Percentiles rank a stretch among this genome's conserved stretches.
Evolutionary conservation across 2,797 vertebrate species (phyloP).

Genomic region (Mico argentatus): DNA sequence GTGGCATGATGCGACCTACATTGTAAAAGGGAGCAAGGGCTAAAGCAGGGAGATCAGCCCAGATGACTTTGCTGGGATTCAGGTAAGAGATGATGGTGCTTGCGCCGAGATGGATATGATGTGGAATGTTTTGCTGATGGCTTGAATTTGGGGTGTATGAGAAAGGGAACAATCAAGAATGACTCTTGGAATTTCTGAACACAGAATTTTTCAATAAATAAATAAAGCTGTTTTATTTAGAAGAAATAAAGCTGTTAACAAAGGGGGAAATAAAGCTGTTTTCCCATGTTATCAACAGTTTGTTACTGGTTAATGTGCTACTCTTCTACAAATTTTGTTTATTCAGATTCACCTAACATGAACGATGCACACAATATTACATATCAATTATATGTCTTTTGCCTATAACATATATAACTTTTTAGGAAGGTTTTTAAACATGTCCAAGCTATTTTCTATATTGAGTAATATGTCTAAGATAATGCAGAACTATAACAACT

Average conservation of each 20-base stretch:
- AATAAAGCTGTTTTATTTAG: no score
- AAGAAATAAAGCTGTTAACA: no score
- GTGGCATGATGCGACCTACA: neutral
- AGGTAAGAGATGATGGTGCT: neutral
- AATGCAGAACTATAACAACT: neutral
- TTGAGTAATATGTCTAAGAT: neutral
- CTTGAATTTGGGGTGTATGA: neutral
- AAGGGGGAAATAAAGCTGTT: neutral
- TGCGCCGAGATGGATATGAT: neutral
- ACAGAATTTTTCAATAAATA: neutral
- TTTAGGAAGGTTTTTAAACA: neutral
- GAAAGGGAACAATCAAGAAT: neutral
- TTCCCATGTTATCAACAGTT: neutral
- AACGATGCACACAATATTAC: neutral
- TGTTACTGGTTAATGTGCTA: neutral
- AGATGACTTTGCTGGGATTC: neutral
- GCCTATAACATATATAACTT: neutral
- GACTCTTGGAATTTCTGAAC: neutral
- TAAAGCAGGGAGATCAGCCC: neutral
- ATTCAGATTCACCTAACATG: neutral
- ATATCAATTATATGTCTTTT: neutral
- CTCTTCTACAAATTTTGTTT: neutral
- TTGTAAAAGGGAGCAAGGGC: neutral
- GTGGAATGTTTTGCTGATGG: neutral
- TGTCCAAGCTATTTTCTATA: neutral